Percentiles rank a stretch among this genome's conserved stretches.
These are phyloP conservation scores for Carcharodon carcharias DNA, from an alignment of 2,797 vertebrate species.

Conservation along the genomic window DNA sequence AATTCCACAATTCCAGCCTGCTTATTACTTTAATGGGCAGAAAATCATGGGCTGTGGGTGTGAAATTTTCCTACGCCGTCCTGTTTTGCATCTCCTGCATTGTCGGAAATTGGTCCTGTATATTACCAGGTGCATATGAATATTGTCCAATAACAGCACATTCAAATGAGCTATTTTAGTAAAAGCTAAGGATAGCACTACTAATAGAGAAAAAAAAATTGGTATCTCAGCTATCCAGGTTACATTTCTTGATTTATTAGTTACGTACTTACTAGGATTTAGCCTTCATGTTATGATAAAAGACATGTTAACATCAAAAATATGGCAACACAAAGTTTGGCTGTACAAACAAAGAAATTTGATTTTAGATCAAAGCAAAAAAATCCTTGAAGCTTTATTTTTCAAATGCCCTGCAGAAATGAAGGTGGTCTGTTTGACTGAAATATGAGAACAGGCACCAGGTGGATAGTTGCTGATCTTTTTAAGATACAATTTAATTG, in stretches of 20 bases:
- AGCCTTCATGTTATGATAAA: not conserved
- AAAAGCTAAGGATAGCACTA: not conserved
- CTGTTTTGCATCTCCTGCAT: not conserved
- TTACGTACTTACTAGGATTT: not conserved
- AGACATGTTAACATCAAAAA: not conserved
- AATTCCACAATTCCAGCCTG: not conserved
- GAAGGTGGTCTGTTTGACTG: constrained; percentile 36
- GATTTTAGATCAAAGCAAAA: constrained; percentile 6
- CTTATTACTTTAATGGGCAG: not conserved
- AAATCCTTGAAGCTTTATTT: not conserved
- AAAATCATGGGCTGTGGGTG: not conserved
- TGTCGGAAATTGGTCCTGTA: not conserved
- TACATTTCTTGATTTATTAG: constrained; percentile 18
- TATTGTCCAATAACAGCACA: not conserved
- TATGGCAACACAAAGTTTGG: not conserved
- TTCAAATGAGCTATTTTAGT: not conserved
- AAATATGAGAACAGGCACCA: not conserved
- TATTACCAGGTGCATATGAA: not conserved
- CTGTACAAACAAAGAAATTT: too few species aligned
- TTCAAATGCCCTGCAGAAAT: not conserved
- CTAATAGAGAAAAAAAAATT: not conserved
- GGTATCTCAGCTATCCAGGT: not conserved
- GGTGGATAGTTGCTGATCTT: not conserved
- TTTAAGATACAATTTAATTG: not conserved
- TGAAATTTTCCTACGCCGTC: not conserved